Percentiles rank a stretch among this genome's conserved stretches.
These are phyloP conservation scores for Argopecten irradians DNA, from an alignment of 1,140 invertebrate genomes.

Conservation along the genomic window DNA sequence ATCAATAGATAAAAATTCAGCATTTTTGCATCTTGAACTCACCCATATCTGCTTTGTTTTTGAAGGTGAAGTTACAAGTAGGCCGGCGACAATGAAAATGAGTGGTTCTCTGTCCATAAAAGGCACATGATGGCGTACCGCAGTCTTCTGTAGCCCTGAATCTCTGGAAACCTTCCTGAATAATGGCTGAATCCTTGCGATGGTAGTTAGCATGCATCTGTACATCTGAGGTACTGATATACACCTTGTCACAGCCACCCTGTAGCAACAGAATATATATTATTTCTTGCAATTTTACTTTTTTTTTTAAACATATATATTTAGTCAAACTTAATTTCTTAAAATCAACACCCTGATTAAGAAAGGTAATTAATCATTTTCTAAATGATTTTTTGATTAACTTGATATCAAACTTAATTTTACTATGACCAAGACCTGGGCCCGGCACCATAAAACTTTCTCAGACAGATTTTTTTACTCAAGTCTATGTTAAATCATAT, in stretches of 20 bases:
- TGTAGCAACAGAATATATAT: slow-evolving; percentile 82
- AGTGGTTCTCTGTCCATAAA: slow-evolving; percentile 96
- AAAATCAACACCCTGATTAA: too few relatives aligned
- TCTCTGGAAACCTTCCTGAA: slow-evolving; percentile 96
- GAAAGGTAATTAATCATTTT: too few relatives aligned
- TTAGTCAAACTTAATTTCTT: too few relatives aligned
- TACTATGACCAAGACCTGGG: not conserved
- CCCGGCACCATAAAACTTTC: too few relatives aligned
- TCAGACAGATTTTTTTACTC: too few relatives aligned
- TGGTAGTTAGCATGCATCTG: slow-evolving; percentile 99
- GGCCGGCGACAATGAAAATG: slow-evolving; percentile 96
- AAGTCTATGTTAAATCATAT: too few relatives aligned
- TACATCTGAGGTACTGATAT: slow-evolving; percentile 98
- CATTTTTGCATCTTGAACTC: too few relatives aligned
- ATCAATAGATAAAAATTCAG: too few relatives aligned
- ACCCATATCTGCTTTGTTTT: slow-evolving; percentile 99
- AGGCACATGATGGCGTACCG: slow-evolving; percentile 89
- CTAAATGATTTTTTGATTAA: too few relatives aligned
- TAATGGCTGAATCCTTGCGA: slow-evolving; percentile 97
- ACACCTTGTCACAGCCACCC: slow-evolving; percentile 97
- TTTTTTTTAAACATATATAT: too few relatives aligned
- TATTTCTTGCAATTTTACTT: too few relatives aligned
- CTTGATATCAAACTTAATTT: too few relatives aligned
- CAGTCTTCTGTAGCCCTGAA: slow-evolving; percentile 95
- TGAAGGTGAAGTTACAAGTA: slow-evolving; percentile 96